Evolutionary conservation across 2,113 vertebrate species (phyloP).

Genomic region (Panthera tigris): DNA sequence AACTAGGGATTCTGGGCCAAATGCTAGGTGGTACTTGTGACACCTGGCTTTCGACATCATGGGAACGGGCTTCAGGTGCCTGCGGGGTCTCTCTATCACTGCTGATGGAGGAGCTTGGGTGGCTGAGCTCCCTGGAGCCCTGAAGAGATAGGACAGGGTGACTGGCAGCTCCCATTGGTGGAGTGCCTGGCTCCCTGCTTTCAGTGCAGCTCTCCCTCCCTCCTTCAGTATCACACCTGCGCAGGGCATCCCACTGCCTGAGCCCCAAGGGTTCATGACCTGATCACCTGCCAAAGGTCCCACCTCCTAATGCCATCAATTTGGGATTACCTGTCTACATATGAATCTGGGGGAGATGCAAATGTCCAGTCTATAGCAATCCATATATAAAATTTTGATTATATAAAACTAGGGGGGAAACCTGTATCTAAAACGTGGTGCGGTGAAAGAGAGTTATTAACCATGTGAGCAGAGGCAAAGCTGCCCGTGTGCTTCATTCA

Average conservation of each 20-base stretch:
- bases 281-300: not conserved
- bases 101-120: not conserved
- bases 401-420: not conserved
- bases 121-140: not conserved
- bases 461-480: not conserved
- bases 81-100: not conserved
- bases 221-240: not conserved
- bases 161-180: too few relatives aligned
- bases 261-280: not conserved
- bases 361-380: not conserved
- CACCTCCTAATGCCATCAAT: not conserved
- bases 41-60: not conserved
- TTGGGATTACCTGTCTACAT: not conserved
- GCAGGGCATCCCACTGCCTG: not conserved
- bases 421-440: not conserved
- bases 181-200: not conserved
- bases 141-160: too few relatives aligned
- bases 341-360: not conserved
- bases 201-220: not conserved
- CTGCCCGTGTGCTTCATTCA: not conserved
- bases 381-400: not conserved
- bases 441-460: not conserved
- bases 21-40: not conserved
- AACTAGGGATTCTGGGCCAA: not conserved
- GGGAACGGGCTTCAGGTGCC: not conserved